These are phyloP conservation scores for Theristicus caerulescens DNA, from an alignment of 2,113 vertebrate species.

Conservation along the genomic window DNA sequence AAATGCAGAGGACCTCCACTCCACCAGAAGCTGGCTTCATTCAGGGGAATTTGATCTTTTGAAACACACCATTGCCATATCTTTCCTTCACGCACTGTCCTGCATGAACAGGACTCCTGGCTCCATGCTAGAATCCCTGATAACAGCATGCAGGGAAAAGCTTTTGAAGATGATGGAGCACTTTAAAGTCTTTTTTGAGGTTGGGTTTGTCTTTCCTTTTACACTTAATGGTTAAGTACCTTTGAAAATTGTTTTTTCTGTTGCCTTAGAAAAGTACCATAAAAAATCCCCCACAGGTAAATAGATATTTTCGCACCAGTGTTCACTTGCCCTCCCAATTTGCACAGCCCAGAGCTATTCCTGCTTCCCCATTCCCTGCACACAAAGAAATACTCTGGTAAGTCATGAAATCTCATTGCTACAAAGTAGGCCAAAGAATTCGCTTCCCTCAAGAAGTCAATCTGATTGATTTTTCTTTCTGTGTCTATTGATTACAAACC, in stretches of 20 bases:
- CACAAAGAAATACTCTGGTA: not conserved
- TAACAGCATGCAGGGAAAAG: not conserved
- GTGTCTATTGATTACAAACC: not conserved
- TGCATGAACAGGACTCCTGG: not conserved
- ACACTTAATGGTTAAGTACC: not conserved
- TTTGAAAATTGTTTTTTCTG: not conserved
- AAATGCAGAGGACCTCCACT: not conserved
- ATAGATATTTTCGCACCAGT: not conserved
- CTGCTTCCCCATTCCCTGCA: not conserved
- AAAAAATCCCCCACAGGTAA: not conserved
- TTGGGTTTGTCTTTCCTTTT: not conserved
- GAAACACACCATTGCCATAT: not conserved
- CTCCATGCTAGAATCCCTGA: not conserved
- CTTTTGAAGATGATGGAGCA: not conserved
- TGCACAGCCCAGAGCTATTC: not conserved
- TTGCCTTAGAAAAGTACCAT: not conserved
- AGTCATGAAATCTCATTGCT: not conserved
- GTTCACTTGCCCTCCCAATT: not conserved
- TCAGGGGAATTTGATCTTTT: not conserved
- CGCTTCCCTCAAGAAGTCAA: not conserved
- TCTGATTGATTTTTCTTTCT: slow-evolving; percentile 41
- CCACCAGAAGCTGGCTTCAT: not conserved
- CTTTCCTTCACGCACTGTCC: not conserved
- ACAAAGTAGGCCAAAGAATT: not conserved
- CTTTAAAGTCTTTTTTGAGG: not conserved